Percentiles rank a stretch among this genome's conserved stretches.
phyloP scores from a whole-genome alignment of 2,113 vertebrate species.

The Tringa solitaria region DNA sequence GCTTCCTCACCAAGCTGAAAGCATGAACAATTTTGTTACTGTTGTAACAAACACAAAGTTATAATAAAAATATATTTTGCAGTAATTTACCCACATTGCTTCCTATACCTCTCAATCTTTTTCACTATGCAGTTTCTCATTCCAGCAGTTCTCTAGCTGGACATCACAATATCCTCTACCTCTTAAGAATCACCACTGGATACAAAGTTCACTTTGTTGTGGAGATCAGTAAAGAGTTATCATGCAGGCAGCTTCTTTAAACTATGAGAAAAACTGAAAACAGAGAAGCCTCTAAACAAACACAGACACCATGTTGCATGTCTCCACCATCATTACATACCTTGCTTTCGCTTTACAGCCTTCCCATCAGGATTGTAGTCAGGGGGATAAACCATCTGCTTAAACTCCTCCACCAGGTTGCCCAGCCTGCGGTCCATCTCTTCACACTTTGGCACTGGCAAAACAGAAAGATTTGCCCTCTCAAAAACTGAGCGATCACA shows the following conservation, averaged over 20 bases:
- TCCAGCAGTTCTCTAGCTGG: background rate
- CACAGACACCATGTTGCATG: background rate
- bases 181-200: background rate
- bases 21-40: background rate
- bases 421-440: constrained; percentile 86
- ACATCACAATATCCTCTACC: background rate
- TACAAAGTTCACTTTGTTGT: background rate
- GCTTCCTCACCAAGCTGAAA: background rate
- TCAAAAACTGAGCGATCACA: background rate
- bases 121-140: background rate
- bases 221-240: background rate
- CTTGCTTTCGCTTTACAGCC: constrained; percentile 78
- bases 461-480: background rate
- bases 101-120: background rate
- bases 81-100: background rate
- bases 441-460: constrained; percentile 87
- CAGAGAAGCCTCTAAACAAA: background rate
- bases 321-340: constrained; percentile 27
- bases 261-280: background rate
- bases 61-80: background rate
- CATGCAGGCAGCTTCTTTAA: background rate
- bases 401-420: constrained; percentile 84
- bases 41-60: background rate
- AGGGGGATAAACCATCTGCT: constrained; percentile 89
- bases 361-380: constrained; percentile 84